Evolutionary conservation across 2,888 invertebrate species (phyloP).

Genomic region (Aphodius granarius): DNA sequence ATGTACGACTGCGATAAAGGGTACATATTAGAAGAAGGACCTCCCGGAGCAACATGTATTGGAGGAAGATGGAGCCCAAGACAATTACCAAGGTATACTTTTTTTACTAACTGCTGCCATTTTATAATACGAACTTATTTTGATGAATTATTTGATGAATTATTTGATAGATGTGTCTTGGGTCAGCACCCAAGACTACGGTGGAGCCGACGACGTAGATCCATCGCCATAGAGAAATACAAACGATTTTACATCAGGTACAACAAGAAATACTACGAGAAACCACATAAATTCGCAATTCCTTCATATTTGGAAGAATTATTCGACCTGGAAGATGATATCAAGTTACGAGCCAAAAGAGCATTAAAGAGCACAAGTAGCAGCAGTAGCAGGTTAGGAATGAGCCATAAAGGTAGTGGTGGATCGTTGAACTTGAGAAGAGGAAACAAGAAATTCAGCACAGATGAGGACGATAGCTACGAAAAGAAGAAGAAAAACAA

Average conservation of each 20-base stretch:
- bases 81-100: slow-evolving; percentile 72
- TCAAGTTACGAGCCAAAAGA: slow-evolving; percentile 27
- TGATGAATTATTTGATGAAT: neutral
- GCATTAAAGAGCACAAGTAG: slow-evolving; percentile 32
- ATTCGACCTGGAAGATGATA: slow-evolving; percentile 26
- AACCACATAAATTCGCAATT: slow-evolving; percentile 33
- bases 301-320: slow-evolving; percentile 31
- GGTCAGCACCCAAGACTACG: slow-evolving; percentile 86
- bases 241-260: slow-evolving; percentile 44
- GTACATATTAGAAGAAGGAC: slow-evolving; percentile 82
- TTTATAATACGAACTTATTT: no score
- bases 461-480: slow-evolving; percentile 34
- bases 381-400: slow-evolving; percentile 33
- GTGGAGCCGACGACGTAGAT: slow-evolving; percentile 73
- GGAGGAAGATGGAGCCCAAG: slow-evolving; percentile 93
- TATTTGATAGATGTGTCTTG: slow-evolving; percentile 66
- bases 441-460: slow-evolving; percentile 37
- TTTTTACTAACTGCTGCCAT: neutral
- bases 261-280: slow-evolving; percentile 38
- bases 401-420: slow-evolving; percentile 44
- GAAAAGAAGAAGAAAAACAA: slow-evolving; percentile 34
- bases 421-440: slow-evolving; percentile 43
- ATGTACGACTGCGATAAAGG: slow-evolving; percentile 96
- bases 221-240: slow-evolving; percentile 53
- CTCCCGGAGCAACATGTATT: slow-evolving; percentile 92